Evolutionary conservation across 2,888 invertebrate genomes (phyloP), one percentile per base, ranked within the genome.

Genomic region (Smittia aterrima): DNA sequence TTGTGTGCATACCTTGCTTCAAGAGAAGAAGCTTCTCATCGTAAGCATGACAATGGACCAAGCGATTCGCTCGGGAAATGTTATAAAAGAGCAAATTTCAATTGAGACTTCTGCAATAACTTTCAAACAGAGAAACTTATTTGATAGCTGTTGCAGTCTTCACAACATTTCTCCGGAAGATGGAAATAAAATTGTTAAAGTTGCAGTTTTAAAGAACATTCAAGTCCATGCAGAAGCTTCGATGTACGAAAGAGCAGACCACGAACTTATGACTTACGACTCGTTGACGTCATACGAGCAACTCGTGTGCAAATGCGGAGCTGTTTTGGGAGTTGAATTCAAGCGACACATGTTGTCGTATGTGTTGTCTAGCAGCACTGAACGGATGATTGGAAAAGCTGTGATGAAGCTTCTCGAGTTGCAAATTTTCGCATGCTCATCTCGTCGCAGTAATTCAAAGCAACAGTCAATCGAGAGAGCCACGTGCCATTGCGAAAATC

Each of bases 281-380:
- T 87, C 87, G 0, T 78, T 90, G 75, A 86, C 85, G 1, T 86
- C 88, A 0, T 85, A 87, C 76, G 89, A 89, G 79, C 89, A 90
- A 80, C 82, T 87, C 78, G 78, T 90, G 13, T 78, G 90, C 32
- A 90, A 90, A 81, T 87, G 87, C 77, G 87, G 87, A 7, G 85
- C 89, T 0, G 87, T 89, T 1, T 81, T 90, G 7, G 90, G 90
- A 0, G 87, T 87, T 73, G 84, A 84, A n/a, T 87, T 90, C 77
- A 85, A 87, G 0, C 83, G 89, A 76, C 81, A 84, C 20, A 88
- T 89, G 86, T 79, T 90, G 11, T 78, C 85, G 54, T 85, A 85
- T 78, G 80, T 89, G 40, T 82, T 89, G 80, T 82, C 84, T 67
- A 82, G 83, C 40, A 84, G 85, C 24, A 81, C 84, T 2, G 79